These are phyloP conservation scores for Nothobranchius furzeri DNA, from an alignment of 2,113 vertebrate genomes.

Conservation along the genomic window DNA sequence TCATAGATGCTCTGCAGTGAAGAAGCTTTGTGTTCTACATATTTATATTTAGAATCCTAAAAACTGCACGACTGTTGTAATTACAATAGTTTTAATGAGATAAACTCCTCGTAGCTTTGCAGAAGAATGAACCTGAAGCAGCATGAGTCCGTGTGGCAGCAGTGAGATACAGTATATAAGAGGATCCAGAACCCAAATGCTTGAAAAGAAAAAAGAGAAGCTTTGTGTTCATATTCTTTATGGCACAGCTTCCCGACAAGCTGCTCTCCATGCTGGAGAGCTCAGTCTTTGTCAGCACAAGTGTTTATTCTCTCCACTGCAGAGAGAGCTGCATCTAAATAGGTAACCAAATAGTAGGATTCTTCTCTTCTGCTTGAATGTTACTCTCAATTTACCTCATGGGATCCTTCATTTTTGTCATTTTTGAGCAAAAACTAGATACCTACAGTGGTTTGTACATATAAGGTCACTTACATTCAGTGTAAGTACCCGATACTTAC, in stretches of 20 bases:
- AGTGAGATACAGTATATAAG: background rate
- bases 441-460: too few species aligned
- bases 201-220: background rate
- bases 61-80: constrained; percentile 30
- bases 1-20: constrained; percentile 24
- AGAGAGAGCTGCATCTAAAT: constrained; percentile 51
- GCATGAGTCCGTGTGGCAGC: constrained; percentile 9
- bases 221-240: constrained; percentile 47
- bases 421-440: too few species aligned
- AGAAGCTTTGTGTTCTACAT: constrained; percentile 15
- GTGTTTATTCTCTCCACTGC: constrained; percentile 33
- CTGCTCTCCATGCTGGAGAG: constrained; percentile 43
- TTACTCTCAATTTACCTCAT: constrained; percentile 14
- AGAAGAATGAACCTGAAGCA: constrained; percentile 21
- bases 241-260: constrained; percentile 45
- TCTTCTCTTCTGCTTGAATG: constrained; percentile 31
- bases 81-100: constrained; percentile 50
- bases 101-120: constrained; percentile 19
- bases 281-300: constrained; percentile 63
- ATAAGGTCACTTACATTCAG: too few species aligned
- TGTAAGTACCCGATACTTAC: too few species aligned
- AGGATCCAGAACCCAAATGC: constrained; percentile 4
- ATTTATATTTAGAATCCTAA: constrained; percentile 15
- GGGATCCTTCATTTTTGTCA: constrained; percentile 11
- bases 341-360: constrained; percentile 56